Evolutionary conservation across 2,113 vertebrate genomes (phyloP).

Genomic region (Pitta sordida): DNA sequence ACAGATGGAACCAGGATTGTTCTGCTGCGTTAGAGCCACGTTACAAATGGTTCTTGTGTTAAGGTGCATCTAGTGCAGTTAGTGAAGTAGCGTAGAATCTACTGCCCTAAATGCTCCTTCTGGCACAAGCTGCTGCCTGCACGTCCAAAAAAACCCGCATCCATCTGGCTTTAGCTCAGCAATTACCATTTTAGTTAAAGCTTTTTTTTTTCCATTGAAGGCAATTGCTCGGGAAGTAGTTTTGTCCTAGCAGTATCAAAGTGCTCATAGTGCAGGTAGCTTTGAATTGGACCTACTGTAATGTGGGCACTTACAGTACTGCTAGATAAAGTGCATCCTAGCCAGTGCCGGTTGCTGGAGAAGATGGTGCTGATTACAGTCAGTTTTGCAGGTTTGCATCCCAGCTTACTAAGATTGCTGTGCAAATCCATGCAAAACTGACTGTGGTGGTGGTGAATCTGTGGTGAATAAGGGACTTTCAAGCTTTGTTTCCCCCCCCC

Average conservation of each 20-base stretch:
- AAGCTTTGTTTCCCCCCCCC: fast-evolving
- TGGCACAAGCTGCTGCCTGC: constrained; percentile 83
- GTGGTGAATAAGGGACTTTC: background rate
- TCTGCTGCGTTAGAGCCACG: background rate
- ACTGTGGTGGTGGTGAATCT: constrained; percentile 80
- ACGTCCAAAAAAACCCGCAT: background rate
- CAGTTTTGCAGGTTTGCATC: constrained; percentile 97
- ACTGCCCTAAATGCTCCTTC: constrained; percentile 99
- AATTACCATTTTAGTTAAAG: background rate
- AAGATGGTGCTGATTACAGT: constrained; percentile 69
- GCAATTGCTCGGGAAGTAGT: background rate
- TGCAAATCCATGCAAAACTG: constrained; percentile 99
- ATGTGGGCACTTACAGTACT: constrained; percentile 94
- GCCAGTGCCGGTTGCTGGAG: background rate
- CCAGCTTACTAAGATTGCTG: constrained; percentile 97
- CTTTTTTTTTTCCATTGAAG: background rate
- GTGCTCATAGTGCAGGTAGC: constrained; percentile 99
- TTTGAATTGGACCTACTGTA: constrained; percentile 86
- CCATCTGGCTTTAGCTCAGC: background rate
- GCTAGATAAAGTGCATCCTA: constrained; percentile 70
- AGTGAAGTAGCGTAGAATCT: constrained; percentile 91
- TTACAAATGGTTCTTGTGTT: constrained; percentile 79
- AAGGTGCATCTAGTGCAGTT: constrained; percentile 99
- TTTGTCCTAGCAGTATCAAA: constrained; percentile 89
- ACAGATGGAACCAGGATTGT: background rate